Evolutionary conservation across 2,797 vertebrate species (phyloP).

Genomic region (Delichon dasypus): DNA sequence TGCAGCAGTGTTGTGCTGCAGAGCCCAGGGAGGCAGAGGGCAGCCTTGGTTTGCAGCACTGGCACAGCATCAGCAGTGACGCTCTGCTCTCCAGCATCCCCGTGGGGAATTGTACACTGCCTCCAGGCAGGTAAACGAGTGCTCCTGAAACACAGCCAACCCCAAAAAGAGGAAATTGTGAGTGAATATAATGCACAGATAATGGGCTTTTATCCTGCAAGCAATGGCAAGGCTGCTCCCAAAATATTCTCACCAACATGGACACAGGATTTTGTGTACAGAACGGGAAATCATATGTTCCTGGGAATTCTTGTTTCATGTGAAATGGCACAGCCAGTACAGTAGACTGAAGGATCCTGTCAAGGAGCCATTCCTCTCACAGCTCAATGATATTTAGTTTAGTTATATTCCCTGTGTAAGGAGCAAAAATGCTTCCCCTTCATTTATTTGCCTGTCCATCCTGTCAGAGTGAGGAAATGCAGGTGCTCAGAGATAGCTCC

Average conservation of each 20-base stretch:
- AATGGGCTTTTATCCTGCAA: not conserved
- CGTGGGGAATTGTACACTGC: rapidly evolving
- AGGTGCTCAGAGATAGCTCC: not conserved
- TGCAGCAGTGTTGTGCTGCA: not conserved
- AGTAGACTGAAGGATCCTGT: not conserved
- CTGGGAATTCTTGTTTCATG: not conserved
- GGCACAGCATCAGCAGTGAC: rapidly evolving
- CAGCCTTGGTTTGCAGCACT: not conserved
- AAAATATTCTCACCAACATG: not conserved
- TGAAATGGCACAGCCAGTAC: not conserved
- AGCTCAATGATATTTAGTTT: not conserved
- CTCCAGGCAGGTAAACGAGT: not conserved
- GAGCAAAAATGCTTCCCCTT: not conserved
- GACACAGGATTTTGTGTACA: not conserved
- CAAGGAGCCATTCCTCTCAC: not conserved
- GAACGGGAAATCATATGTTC: not conserved
- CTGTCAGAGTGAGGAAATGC: not conserved
- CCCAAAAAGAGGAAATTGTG: not conserved
- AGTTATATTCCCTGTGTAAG: not conserved
- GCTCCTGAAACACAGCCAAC: not conserved
- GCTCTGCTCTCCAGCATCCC: not conserved
- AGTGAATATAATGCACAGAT: not conserved
- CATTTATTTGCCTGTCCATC: not conserved
- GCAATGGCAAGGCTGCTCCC: not conserved
- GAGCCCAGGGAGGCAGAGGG: constrained; percentile 5